Evolutionary conservation across 2,888 invertebrate species (phyloP), one percentile per base, ranked within the genome.

Genomic region (Ametastegia equiseti): DNA sequence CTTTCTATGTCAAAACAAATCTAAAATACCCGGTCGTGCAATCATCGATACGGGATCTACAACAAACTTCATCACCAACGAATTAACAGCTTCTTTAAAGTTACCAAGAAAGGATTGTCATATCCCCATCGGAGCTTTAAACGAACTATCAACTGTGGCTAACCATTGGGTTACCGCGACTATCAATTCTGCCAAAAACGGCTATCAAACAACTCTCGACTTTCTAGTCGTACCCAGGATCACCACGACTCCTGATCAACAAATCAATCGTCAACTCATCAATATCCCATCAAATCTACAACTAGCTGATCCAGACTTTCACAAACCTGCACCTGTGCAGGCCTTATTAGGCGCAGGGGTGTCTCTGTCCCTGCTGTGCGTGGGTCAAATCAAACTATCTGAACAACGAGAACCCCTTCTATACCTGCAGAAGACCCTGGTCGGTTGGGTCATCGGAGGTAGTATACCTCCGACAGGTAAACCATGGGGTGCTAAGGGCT

Each of bases 231-330:
- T 85, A 0, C 82, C 84, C 0, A 45, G 45, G 13, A 83, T 85
- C n/a, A 67, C 67, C 13, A 36, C 67, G n/a, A 36, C 67, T 67
- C 78, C 78, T n/a, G 42, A 78, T 39, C 50, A 78, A 78, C 54
- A 57, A 47, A 60, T 78, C 60, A 23, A 54, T 47, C 54, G 78
- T 23, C 42, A 60, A 57, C 6, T 5, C 4, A 54, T 78, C 39
- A 15, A 60, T 7, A 78, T 78, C n/a, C n/a, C 81, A 9, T 5
- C 47, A 3, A 79, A 81, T 33, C 69, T 81, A 1, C 6, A 45
- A 54, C 36, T 83, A n/a, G 82, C 84, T 2, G 82, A 84, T 60
- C 84, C 84, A 1, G 60, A 81, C 13, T 85, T 85, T 45, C 81
- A 84, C 39, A 69, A 80, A n/a, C 63, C 83, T 30, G 81, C 80